Base-by-base conservation (phyloP, 2,113 vertebrate species). In the Dicaeum eximium region DNA sequence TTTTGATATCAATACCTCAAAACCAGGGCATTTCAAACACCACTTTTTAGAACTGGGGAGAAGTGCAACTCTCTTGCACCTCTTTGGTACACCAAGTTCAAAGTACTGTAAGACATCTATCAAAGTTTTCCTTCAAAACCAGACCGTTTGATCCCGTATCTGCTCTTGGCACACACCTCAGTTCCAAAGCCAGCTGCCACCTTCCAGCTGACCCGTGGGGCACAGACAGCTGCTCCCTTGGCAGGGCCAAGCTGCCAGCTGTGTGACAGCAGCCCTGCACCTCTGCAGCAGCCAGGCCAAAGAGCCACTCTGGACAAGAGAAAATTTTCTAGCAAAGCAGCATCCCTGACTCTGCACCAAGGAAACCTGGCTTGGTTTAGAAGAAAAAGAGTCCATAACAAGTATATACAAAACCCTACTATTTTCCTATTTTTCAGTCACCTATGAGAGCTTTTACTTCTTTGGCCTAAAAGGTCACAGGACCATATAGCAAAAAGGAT, bases 341-440 rank as follows among this genome's bases (percentile, higher is more conserved):
- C 25, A 37, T 25, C 22, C 16, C 37, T 33, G 33, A 45, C 6
- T 7, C 31, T 42, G 21, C 40, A 54, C 7, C 40, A 11, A 30
- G 11, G 13, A 80, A 66, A 48, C 11, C 14, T 40, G 9, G 17
- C 12, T 40, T 35, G 27, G 3, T 64, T 56, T 20, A 44, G 25
- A 2, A 72, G 13, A 35, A 54, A 83, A 40, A 51, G 3, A 51
- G 18, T 23, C 20, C 3, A 1, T 35, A 48, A 48, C 8, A 47
- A 79, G 3, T 23, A 45, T 7, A 28, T 3, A 24, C 2, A 53
- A 56, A 82, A 11, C 0, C 10, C 30, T 2, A 35, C 4, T 8
- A 38, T 60, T 73, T 83, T 73, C 17, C 6, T 30, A 6, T 30
- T 80, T 42, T 54, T 69, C 27, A 22, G 40, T 60, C 54, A n/a